These are phyloP conservation scores for Caenorhabditis remanei DNA, from an alignment of 1,140 invertebrate species.

Conservation along the genomic window DNA sequence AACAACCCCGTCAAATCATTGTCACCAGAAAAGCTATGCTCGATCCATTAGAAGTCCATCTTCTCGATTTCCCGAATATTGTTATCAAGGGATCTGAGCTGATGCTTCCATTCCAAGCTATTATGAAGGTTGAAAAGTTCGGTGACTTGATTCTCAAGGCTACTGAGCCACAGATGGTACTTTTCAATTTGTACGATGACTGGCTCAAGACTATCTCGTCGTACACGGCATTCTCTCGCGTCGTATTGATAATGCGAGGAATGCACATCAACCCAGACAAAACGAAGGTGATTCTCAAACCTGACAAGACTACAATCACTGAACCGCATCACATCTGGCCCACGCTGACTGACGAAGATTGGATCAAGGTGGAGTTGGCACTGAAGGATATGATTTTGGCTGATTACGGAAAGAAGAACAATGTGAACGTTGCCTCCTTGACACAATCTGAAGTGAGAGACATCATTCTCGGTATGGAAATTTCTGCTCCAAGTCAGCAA, in stretches of 20 bases:
- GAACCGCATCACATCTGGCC: slow-evolving; percentile 99
- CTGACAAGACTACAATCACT: slow-evolving; percentile 97
- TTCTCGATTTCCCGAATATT: slow-evolving; percentile 99
- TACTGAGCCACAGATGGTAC: slow-evolving; percentile 99
- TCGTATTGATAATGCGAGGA: slow-evolving; percentile 95
- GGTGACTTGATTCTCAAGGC: slow-evolving; percentile 98
- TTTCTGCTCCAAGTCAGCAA: slow-evolving; percentile 97
- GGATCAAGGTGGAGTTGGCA: slow-evolving; percentile 97
- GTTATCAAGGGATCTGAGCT: slow-evolving; percentile 99
- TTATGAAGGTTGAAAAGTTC: slow-evolving; percentile 96
- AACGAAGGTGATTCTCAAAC: slow-evolving; percentile 97
- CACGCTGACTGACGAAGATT: slow-evolving; percentile 94
- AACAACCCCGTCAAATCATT: slow-evolving; percentile 99
- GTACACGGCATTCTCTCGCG: slow-evolving; percentile 89
- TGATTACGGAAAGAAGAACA: slow-evolving; percentile 99
- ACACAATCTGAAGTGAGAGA: slow-evolving; percentile 99
- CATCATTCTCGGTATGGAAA: slow-evolving; percentile 99
- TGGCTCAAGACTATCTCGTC: slow-evolving; percentile 87
- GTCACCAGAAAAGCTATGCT: slow-evolving; percentile 98
- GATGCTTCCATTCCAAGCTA: slow-evolving; percentile 98
- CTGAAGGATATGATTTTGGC: slow-evolving; percentile 97
- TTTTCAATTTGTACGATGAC: slow-evolving; percentile 99
- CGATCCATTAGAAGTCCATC: slow-evolving; percentile 82
- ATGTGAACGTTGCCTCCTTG: slow-evolving; percentile 97
- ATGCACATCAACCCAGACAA: slow-evolving; percentile 98